Conservation (phyloP, 2,888 invertebrate genomes). For the Diarsia brunnea region DNA sequence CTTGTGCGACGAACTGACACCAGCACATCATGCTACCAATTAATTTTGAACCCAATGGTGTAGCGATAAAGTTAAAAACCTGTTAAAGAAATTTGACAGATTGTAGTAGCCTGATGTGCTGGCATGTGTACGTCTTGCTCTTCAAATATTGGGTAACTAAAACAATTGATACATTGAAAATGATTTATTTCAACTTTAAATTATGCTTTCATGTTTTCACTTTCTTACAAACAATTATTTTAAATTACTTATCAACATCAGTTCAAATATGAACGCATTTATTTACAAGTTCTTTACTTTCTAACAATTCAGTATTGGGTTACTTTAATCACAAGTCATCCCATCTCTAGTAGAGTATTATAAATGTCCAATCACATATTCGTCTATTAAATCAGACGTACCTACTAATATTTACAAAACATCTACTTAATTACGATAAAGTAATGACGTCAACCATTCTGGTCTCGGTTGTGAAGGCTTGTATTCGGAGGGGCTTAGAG, state of each 20-base stretch:
- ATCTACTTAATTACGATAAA: conserved; percentile 85
- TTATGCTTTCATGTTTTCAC: conserved; percentile 80
- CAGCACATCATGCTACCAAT: too few relatives aligned
- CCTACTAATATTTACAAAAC: conserved; percentile 67
- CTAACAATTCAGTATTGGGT: conserved; percentile 65
- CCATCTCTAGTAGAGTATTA: conserved; percentile 54
- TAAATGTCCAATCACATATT: conserved; percentile 66
- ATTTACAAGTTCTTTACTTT: conserved; percentile 76
- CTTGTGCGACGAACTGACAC: not conserved
- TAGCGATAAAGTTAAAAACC: too few relatives aligned
- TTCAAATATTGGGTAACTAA: conserved; percentile 21
- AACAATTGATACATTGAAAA: conserved; percentile 72
- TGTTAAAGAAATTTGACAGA: too few relatives aligned
- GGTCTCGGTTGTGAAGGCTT: conserved; percentile 84
- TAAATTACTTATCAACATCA: conserved; percentile 81
- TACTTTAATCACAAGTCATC: conserved; percentile 46
- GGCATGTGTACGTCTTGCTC: not conserved
- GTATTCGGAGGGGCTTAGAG: conserved; percentile 85
- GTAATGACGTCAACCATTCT: conserved; percentile 86
- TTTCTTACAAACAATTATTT: conserved; percentile 82
- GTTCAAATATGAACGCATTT: conserved; percentile 80
- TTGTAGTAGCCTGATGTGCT: too few relatives aligned
- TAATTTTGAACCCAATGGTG: too few relatives aligned
- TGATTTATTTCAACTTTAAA: conserved; percentile 88
- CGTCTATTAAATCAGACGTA: conserved; percentile 62